Evolutionary conservation across 2,797 vertebrate species (phyloP).

Genomic region (Protonibea diacanthus): DNA sequence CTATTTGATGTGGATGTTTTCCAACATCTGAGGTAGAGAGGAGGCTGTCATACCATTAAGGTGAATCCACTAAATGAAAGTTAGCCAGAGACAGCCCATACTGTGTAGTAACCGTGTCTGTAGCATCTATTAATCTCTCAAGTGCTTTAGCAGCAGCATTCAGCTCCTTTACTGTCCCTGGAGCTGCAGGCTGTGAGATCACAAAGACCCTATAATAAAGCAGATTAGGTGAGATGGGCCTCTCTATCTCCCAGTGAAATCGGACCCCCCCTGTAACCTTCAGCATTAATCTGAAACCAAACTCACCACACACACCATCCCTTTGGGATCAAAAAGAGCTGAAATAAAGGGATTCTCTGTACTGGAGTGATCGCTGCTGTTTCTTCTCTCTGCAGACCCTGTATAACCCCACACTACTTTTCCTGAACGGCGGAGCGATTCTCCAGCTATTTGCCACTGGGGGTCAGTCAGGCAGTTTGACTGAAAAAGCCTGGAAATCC

Average conservation of each 20-base stretch:
- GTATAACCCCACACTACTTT: conserved; percentile 50
- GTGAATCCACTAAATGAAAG: conserved; percentile 23
- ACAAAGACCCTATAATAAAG: conserved; percentile 61
- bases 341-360: conserved; percentile 50
- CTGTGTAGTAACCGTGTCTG: conserved; percentile 51
- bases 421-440: conserved; percentile 57
- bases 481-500: conserved; percentile 69
- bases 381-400: conserved; percentile 44
- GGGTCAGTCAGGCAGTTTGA: conserved; percentile 59
- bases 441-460: conserved; percentile 64
- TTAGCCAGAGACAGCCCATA: conserved; percentile 40
- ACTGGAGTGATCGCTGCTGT: conserved; percentile 21
- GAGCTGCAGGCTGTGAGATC: conserved; percentile 48
- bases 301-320: conserved; percentile 14
- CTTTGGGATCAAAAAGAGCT: conserved; percentile 37
- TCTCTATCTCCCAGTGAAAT: conserved; percentile 56
- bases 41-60: conserved; percentile 23
- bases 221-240: conserved; percentile 64
- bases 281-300: conserved; percentile 38
- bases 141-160: conserved; percentile 76
- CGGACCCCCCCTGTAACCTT: conserved; percentile 51
- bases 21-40: conserved; percentile 34
- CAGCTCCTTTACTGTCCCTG: conserved; percentile 35
- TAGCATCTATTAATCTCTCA: conserved; percentile 68
- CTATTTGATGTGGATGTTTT: conserved; percentile 53